These are phyloP conservation scores for Procavia capensis DNA, from an alignment of 2,113 vertebrate species.

Conservation along the genomic window DNA sequence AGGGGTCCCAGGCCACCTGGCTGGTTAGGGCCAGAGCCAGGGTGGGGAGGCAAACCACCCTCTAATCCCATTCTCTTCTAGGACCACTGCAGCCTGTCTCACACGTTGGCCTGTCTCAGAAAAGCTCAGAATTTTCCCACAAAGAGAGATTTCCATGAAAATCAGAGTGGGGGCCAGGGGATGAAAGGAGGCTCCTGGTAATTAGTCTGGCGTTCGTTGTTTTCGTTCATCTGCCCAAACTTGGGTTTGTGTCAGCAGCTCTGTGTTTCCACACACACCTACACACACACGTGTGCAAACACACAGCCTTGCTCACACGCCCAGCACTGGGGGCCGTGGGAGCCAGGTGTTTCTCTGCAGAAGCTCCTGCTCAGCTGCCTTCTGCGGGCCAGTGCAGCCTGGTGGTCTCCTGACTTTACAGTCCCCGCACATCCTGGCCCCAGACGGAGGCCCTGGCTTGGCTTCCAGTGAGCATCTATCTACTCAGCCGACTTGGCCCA, in stretches of 20 bases:
- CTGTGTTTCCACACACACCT: neutral
- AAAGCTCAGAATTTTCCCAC: neutral
- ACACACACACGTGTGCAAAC: too few species aligned
- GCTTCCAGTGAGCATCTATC: neutral
- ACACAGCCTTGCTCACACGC: rapidly evolving
- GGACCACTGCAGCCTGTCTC: neutral
- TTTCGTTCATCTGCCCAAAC: neutral
- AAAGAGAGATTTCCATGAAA: neutral
- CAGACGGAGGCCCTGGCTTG: neutral
- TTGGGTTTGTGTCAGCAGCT: neutral
- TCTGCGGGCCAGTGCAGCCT: neutral
- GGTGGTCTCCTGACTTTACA: neutral
- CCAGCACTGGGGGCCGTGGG: neutral
- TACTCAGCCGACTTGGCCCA: neutral
- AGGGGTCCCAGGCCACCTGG: neutral
- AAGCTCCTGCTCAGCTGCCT: neutral
- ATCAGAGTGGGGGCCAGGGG: neutral
- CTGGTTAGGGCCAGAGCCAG: neutral
- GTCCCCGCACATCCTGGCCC: neutral
- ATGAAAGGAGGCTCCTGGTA: neutral
- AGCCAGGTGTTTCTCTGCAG: rapidly evolving
- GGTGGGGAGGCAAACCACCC: neutral
- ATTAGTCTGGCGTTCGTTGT: neutral
- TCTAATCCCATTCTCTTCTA: neutral
- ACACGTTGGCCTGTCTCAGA: neutral